Base-by-base conservation (phyloP, 2,797 vertebrate species). In the Melanotaenia parkinsoni region DNA sequence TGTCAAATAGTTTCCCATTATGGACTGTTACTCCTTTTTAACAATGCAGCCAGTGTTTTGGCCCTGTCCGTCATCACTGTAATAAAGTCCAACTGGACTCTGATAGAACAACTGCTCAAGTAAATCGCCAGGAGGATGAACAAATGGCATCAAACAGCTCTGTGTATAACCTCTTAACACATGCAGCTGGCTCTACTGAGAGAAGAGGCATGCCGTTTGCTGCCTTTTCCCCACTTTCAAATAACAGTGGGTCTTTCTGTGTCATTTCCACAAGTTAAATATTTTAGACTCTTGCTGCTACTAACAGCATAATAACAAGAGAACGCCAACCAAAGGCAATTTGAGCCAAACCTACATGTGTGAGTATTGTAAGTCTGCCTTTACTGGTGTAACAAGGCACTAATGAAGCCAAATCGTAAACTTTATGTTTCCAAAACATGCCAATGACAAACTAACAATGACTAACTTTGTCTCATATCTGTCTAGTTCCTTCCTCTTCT, bases 81-180 rank as follows among this genome's bases (percentile, higher is more conserved):
- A 53, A 78, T 74, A 57, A 79, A 65, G 73, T 64, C 73, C 74
- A 69, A 61, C 45, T 77, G 76, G 66, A 76, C 74, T 72, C 68
- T 65, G 32, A 78, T 10, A 28, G 22, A 81, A 67, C 82, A 85
- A 87, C 82, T 86, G 90, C 77, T 83, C 30, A 2, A 22, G 70
- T 66, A 64, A 63, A 67, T 69, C 33, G 75, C 53, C 16, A 33
- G 56, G 59, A 53, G 72, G 59, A 35, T 26, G 66, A 85, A 66
- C 76, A 89, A 85, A 88, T 86, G 79, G 77, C 81, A 75, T 43
- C 67, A 24, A 70, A 73, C 65, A 63, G 70, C 38, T 67, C 45
- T 59, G 64, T 65, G 64, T 14, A 30, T 43, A 58, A 79, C 67
- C 70, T 65, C 63, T 65, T 18, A 72, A 86, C 84, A 83, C 63